Evolutionary conservation across 2,888 invertebrate genomes (phyloP).

Genomic region (Thumatha senex): DNA sequence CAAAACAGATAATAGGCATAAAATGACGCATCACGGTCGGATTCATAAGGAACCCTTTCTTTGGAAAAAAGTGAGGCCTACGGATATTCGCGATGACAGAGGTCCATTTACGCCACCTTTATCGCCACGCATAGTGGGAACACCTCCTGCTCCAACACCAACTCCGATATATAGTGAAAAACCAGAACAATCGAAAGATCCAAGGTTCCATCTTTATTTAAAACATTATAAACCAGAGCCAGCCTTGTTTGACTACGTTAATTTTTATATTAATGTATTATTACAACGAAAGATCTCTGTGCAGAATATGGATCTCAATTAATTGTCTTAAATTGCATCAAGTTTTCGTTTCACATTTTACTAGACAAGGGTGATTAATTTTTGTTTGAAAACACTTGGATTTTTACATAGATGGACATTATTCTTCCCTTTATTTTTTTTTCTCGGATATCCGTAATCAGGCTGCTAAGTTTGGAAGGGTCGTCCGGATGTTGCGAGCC

Average conservation of each 20-base stretch:
- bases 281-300: slow-evolving; percentile 60
- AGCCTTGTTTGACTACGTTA: slow-evolving; percentile 68
- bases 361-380: slow-evolving; percentile 46
- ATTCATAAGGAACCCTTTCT: slow-evolving; percentile 70
- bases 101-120: slow-evolving; percentile 60
- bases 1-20: slow-evolving; percentile 43
- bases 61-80: slow-evolving; percentile 60
- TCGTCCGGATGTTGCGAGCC: slow-evolving; percentile 81
- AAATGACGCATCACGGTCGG: slow-evolving; percentile 56
- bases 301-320: slow-evolving; percentile 44
- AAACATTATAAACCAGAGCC: slow-evolving; percentile 71
- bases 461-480: slow-evolving; percentile 82
- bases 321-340: slow-evolving; percentile 22
- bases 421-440: slow-evolving; percentile 64
- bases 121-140: slow-evolving; percentile 18
- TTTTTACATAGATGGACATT: slow-evolving; percentile 59
- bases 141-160: slow-evolving; percentile 44
- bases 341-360: slow-evolving; percentile 41
- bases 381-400: slow-evolving; percentile 60
- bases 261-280: slow-evolving; percentile 68
- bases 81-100: slow-evolving; percentile 42
- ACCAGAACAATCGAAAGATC: slow-evolving; percentile 49
- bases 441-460: slow-evolving; percentile 82
- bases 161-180: slow-evolving; percentile 40
- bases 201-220: slow-evolving; percentile 69